Percentiles rank a stretch among this genome's conserved stretches.
These are phyloP conservation scores for Unio delphinus DNA, from an alignment of 2,888 invertebrate species.

Conservation along the genomic window DNA sequence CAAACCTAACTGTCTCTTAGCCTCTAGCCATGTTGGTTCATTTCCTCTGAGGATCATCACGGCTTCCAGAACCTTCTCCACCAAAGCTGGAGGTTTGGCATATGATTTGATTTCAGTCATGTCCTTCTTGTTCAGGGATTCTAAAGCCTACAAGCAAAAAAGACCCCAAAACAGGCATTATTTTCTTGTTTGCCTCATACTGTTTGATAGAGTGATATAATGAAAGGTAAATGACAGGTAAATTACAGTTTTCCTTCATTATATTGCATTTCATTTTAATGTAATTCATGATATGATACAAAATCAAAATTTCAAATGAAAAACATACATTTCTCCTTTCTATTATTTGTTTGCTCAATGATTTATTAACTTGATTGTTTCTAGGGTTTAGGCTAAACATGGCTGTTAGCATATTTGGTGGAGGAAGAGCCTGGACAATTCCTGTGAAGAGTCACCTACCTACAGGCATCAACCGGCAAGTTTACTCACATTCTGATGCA, in stretches of 20 bases:
- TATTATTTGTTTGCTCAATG: too few relatives aligned
- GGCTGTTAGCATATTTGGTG: too few relatives aligned
- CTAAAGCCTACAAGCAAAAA: slow-evolving; percentile 53
- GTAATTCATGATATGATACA: too few relatives aligned
- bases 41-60: slow-evolving; percentile 85
- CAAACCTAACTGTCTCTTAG: slow-evolving; percentile 85
- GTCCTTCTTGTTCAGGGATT: slow-evolving; percentile 69
- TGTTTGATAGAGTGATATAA: background rate
- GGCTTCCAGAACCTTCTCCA: slow-evolving; percentile 89
- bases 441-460: too few relatives aligned
- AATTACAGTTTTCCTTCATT: background rate
- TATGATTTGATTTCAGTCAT: slow-evolving; percentile 93
- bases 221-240: background rate
- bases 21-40: slow-evolving; percentile 89
- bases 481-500: too few relatives aligned
- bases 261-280: too few relatives aligned
- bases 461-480: too few relatives aligned
- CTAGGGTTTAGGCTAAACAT: too few relatives aligned
- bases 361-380: too few relatives aligned
- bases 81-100: slow-evolving; percentile 87
- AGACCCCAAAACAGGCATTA: background rate
- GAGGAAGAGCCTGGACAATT: too few relatives aligned
- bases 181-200: background rate
- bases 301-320: too few relatives aligned
- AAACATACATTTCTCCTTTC: too few relatives aligned